These are phyloP conservation scores for Leucophenga varia DNA, from an alignment of 1,140 invertebrate species.

Conservation along the genomic window DNA sequence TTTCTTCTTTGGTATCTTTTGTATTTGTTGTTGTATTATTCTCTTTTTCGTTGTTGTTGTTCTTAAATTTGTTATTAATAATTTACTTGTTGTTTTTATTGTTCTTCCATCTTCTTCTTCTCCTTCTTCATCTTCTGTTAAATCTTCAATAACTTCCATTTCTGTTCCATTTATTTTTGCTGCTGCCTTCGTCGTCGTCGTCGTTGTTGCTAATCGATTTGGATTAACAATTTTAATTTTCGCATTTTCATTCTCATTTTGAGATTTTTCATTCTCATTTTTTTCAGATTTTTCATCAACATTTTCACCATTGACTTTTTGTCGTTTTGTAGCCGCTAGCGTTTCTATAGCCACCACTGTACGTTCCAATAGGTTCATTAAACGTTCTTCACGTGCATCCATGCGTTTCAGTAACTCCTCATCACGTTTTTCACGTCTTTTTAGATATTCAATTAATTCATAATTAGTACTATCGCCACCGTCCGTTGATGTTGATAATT, in stretches of 20 bases:
- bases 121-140: too few relatives aligned
- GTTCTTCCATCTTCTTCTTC: too few relatives aligned
- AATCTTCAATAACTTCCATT: too few relatives aligned
- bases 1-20: too few relatives aligned
- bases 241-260: too few relatives aligned
- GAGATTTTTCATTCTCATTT: too few relatives aligned
- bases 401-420: conserved; percentile 49
- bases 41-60: neutral
- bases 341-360: conserved; percentile 48
- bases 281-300: too few relatives aligned
- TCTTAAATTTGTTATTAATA: too few relatives aligned
- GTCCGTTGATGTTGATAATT: conserved; percentile 48
- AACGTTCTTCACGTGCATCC: conserved; percentile 49
- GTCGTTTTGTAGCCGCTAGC: conserved; percentile 21
- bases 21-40: too few relatives aligned
- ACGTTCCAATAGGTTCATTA: conserved; percentile 44
- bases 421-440: conserved; percentile 47
- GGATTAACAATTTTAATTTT: too few relatives aligned
- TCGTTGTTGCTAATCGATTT: neutral
- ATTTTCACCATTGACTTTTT: neutral
- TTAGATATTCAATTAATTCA: conserved; percentile 52
- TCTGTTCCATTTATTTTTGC: too few relatives aligned
- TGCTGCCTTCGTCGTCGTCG: neutral
- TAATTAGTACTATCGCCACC: conserved; percentile 52
- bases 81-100: too few relatives aligned